These are phyloP conservation scores for Pseudoatta argentina DNA, from an alignment of 1,140 invertebrate species.

Conservation along the genomic window DNA sequence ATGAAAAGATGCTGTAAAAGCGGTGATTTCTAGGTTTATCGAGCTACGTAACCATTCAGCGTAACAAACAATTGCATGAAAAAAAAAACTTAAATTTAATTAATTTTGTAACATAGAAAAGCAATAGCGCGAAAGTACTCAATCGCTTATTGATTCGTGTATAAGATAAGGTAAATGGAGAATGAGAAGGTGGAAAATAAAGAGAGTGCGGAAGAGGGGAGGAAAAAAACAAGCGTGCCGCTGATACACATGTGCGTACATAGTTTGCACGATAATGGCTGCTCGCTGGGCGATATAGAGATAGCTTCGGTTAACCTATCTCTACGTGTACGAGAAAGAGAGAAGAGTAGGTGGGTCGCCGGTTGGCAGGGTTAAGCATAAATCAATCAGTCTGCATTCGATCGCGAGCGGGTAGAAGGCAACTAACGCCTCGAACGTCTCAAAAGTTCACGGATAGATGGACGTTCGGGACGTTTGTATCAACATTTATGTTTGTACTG, in stretches of 20 bases:
- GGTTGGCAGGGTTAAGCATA: conserved; percentile 68
- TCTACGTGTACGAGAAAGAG: conserved; percentile 17
- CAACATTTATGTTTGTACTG: conserved; percentile 50
- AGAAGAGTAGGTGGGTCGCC: conserved; percentile 57
- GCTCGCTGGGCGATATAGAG: conserved; percentile 72
- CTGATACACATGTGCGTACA: conserved; percentile 71
- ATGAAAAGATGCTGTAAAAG: conserved; percentile 64
- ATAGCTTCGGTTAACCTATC: conserved; percentile 71
- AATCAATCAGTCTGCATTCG: conserved; percentile 68
- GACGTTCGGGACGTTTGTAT: conserved; percentile 39
- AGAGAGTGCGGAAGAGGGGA: neutral
- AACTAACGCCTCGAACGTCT: conserved; percentile 29
- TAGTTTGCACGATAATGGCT: conserved; percentile 79
- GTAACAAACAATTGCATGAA: neutral
- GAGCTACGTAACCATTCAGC: conserved; percentile 4
- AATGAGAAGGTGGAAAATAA: neutral
- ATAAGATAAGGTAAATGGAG: conserved; percentile 25
- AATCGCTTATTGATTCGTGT: conserved; percentile 40
- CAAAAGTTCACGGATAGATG: conserved; percentile 23
- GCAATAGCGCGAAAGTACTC: neutral
- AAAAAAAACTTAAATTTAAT: conserved; percentile 12
- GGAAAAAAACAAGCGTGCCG: conserved; percentile 61
- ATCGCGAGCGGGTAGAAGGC: conserved; percentile 28
- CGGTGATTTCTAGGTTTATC: conserved; percentile 74
- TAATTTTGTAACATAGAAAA: neutral